These are phyloP conservation scores for Gobiocypris rarus DNA, from an alignment of 2,113 vertebrate species.

Conservation along the genomic window DNA sequence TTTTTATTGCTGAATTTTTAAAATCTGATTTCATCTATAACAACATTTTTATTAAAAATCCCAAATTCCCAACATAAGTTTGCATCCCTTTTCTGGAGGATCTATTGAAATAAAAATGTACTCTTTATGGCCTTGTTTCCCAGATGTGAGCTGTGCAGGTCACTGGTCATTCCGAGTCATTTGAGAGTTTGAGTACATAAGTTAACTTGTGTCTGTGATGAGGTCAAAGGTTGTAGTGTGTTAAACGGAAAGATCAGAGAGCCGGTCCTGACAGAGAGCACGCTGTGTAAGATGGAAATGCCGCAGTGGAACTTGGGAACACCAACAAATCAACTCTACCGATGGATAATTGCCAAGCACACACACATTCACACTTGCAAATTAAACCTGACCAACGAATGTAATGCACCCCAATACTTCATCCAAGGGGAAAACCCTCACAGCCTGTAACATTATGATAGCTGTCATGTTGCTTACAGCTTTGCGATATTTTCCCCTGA, in stretches of 20 bases:
- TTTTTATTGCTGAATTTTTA: no score
- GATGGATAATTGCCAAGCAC: not conserved
- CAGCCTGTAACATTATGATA: slow-evolving; percentile 42
- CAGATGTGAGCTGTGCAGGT: slow-evolving; percentile 1
- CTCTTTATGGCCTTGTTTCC: not conserved
- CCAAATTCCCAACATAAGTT: not conserved
- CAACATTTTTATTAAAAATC: not conserved
- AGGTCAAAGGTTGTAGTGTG: slow-evolving; percentile 57
- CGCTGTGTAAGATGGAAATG: slow-evolving; percentile 19
- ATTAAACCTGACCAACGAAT: not conserved
- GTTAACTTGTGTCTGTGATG: slow-evolving; percentile 23
- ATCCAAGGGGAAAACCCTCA: slow-evolving; percentile 15
- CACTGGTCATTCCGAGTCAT: slow-evolving; percentile 22
- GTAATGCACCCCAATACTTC: not conserved
- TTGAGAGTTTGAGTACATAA: slow-evolving; percentile 15
- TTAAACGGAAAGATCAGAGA: slow-evolving; percentile 53
- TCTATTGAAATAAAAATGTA: not conserved
- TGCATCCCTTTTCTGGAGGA: not conserved
- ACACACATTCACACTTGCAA: not conserved
- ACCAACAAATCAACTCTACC: slow-evolving; percentile 45
- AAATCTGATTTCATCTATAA: no score
- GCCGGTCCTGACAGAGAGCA: slow-evolving; percentile 10
- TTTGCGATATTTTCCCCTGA: slow-evolving; percentile 59
- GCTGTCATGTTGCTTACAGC: slow-evolving; percentile 56
- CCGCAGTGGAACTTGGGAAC: slow-evolving; percentile 37